Conservation (phyloP, 2,888 invertebrate genomes). For the Amphimallon solstitiale region DNA sequence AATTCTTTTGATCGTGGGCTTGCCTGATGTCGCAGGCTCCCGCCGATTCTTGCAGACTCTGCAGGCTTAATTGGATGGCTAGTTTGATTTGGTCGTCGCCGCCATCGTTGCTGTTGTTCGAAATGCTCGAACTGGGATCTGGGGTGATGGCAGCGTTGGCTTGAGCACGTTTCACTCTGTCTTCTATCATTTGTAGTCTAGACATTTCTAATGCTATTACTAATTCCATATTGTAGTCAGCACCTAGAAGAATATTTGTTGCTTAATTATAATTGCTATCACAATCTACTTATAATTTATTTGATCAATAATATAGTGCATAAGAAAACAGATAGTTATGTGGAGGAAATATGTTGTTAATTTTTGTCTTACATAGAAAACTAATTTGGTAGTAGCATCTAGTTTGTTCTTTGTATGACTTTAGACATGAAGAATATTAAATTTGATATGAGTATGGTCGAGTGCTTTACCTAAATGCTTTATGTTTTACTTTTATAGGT, state of each 20-base stretch:
- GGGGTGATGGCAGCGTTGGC: constrained; percentile 51
- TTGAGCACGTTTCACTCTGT: constrained; percentile 66
- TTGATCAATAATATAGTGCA: no score
- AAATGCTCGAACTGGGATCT: constrained; percentile 60
- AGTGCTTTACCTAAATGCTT: no score
- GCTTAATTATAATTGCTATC: not conserved
- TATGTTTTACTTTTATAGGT: no score
- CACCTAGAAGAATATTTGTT: constrained; percentile 48
- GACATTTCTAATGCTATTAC: constrained; percentile 76
- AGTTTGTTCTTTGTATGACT: no score
- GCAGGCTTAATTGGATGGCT: constrained; percentile 67
- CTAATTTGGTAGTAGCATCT: no score
- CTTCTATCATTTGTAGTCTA: constrained; percentile 72
- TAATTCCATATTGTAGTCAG: constrained; percentile 71
- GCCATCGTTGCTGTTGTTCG: constrained; percentile 59
- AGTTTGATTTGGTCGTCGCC: constrained; percentile 65
- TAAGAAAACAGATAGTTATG: no score
- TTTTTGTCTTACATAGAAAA: no score
- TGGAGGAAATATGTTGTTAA: no score
- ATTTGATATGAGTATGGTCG: no score
- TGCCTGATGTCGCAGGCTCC: constrained; percentile 49
- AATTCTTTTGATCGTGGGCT: constrained; percentile 39
- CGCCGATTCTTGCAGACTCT: constrained; percentile 50
- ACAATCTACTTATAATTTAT: no score
- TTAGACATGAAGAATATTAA: no score